These are phyloP conservation scores for Rhynchopsitta pachyrhyncha DNA, from an alignment of 2,113 vertebrate species.

Conservation along the genomic window DNA sequence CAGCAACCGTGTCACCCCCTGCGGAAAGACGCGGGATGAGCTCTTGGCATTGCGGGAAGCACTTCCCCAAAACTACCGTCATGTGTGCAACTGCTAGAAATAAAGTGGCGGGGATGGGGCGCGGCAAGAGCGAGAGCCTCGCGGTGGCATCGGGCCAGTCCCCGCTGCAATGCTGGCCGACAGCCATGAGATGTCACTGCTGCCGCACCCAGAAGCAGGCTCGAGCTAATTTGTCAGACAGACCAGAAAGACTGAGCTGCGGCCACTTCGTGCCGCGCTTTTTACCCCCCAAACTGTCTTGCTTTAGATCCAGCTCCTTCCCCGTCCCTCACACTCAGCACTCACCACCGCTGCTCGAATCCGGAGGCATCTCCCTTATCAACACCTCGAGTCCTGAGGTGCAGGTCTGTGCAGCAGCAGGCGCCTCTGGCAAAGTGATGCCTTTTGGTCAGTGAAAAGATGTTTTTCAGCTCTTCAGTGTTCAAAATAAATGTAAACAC, in stretches of 20 bases:
- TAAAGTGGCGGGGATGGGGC: too few relatives aligned
- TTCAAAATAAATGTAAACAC: background rate
- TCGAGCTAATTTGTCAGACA: background rate
- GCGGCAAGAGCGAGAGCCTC: accelerated
- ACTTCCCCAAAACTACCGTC: accelerated
- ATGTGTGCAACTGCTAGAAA: accelerated
- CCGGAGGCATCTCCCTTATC: too few relatives aligned
- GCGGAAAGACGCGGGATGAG: background rate
- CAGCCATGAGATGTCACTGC: slow-evolving; percentile 26
- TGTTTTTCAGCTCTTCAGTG: background rate
- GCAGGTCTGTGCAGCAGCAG: accelerated
- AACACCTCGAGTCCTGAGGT: accelerated
- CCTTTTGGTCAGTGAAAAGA: too few relatives aligned
- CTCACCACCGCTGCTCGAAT: accelerated
- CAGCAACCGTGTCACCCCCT: too few relatives aligned
- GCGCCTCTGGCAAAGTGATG: accelerated
- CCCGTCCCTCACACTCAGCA: accelerated
- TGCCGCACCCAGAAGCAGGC: background rate
- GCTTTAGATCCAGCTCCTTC: background rate
- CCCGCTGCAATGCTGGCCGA: background rate
- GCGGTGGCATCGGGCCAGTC: too few relatives aligned
- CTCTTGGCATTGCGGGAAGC: background rate
- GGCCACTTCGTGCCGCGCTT: accelerated
- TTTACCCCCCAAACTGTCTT: accelerated
- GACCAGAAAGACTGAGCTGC: accelerated